Evolutionary conservation across 2,113 vertebrate genomes (phyloP), one percentile per base, ranked within the genome.

Genomic region (Noctilio leporinus): DNA sequence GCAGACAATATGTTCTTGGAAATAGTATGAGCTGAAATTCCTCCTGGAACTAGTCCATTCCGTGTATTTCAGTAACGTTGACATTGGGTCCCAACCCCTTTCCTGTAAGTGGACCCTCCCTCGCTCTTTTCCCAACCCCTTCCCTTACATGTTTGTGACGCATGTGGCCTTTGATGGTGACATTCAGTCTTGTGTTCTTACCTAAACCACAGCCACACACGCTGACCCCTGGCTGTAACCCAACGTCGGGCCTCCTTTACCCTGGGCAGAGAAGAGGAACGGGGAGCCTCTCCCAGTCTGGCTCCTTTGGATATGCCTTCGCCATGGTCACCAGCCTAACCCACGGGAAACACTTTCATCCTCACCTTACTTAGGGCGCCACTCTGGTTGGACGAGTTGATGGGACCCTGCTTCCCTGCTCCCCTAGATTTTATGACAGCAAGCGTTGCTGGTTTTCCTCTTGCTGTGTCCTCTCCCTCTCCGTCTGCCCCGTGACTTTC

Each of bases 41-140:
- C 11, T 70, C 0, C 1, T 22, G 35, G 70, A 73, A 2, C 12
- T 0, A 0, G 1, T 69, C 24, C 6, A 6, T 64, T 75, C 47
- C 11, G 10, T 10, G 15, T 9, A 16, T 12, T 47, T 57, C 24
- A 5, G 0, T 20, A 53, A 26, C 3, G 11, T 5, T 10, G 5
- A 15, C 3, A 4, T 3, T 62, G 75, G 55, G 3, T 35, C 38
- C 40, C 3, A 19, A 10, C 3, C 2, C 14, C 7, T 33, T 22
- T 43, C 10, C 26, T 17, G 16, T 2, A 22, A 1, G 9, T 33
- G 26, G 2, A 40, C 51, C 4, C 3, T 33, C 17, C 26, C 9
- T 20, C 16, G 0, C 4, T 78, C 16, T 6, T 28, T 22, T 17
- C 17, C 7, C 17, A 20, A 1, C 7, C 17, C 6, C 33, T 16